phyloP scores from a whole-genome alignment of 2,113 vertebrate genomes.

The Cyanoramphus novaezelandiae region DNA sequence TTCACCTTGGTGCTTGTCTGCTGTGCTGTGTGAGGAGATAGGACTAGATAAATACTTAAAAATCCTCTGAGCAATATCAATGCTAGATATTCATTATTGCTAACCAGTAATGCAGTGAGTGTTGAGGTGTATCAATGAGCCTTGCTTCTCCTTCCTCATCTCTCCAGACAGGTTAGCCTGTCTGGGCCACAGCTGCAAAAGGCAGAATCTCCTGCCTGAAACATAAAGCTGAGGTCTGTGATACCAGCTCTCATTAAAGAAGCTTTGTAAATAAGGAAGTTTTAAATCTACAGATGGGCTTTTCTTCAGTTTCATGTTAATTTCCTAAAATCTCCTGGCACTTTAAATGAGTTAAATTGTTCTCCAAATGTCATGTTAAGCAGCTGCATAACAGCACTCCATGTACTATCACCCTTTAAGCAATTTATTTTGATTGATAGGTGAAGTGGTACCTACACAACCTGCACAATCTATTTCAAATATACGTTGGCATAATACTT shows the following conservation, averaged over 20 bases:
- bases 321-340: background rate
- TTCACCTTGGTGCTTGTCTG: background rate
- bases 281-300: background rate
- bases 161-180: background rate
- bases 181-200: background rate
- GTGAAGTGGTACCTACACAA: background rate
- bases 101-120: background rate
- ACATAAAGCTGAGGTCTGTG: background rate
- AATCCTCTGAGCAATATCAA: background rate
- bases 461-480: background rate
- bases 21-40: background rate
- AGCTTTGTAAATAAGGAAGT: background rate
- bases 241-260: background rate
- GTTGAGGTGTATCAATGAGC: fast-evolving
- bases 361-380: background rate
- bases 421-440: background rate
- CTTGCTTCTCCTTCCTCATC: background rate
- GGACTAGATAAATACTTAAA: background rate
- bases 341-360: background rate
- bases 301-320: background rate
- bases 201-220: background rate
- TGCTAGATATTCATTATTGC: background rate
- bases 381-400: background rate
- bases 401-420: background rate
- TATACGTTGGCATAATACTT: background rate